phyloP scores from a whole-genome alignment of 2,113 vertebrate genomes.

The Urocynchramus pylzowi region DNA sequence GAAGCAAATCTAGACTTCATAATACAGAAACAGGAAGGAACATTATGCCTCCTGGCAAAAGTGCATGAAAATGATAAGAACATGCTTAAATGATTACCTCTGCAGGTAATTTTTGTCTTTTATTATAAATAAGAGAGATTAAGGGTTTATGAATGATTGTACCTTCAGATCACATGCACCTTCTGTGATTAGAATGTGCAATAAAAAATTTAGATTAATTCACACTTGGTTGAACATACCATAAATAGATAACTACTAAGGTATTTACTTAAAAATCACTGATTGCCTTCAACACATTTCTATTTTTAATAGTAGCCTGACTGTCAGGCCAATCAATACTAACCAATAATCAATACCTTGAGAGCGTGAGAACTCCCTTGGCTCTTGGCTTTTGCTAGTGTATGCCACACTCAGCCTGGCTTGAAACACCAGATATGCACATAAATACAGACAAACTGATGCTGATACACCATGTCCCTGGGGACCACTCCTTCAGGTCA shows the following conservation, averaged over 20 bases:
- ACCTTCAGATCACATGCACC: background rate
- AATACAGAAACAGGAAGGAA: background rate
- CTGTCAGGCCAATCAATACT: background rate
- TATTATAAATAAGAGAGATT: background rate
- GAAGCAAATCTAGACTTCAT: background rate
- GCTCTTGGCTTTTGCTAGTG: background rate
- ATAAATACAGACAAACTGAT: background rate
- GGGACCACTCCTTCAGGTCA: background rate
- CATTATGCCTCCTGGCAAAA: background rate
- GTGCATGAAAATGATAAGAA: background rate
- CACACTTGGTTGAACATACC: background rate
- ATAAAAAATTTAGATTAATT: background rate
- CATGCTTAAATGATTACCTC: background rate
- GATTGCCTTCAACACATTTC: background rate
- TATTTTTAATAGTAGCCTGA: background rate
- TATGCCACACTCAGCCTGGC: background rate
- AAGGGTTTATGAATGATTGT: background rate
- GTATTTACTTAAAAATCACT: background rate
- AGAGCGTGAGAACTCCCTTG: background rate
- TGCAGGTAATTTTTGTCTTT: background rate
- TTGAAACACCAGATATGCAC: background rate
- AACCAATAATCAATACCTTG: background rate
- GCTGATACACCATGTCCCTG: background rate
- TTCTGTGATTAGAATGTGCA: background rate
- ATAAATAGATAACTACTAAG: background rate